phyloP scores from a whole-genome alignment of 2,797 vertebrate species.

The Lycodopsis pacificus region DNA sequence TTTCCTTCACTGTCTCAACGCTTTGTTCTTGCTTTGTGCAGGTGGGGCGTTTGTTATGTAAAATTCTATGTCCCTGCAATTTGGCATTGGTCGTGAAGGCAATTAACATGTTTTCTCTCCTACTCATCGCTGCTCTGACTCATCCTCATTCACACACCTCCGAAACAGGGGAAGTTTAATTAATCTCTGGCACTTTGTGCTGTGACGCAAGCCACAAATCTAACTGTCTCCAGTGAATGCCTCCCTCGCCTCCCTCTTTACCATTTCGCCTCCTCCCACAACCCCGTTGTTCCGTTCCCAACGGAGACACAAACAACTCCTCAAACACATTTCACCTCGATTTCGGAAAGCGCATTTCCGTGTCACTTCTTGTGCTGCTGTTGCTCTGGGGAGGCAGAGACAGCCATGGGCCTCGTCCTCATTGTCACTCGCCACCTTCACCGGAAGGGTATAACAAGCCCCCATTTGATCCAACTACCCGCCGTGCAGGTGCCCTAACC shows the following conservation, averaged over 20 bases:
- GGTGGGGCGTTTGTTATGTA: slow-evolving; percentile 39
- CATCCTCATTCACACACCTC: slow-evolving; percentile 60
- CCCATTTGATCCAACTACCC: slow-evolving; percentile 16
- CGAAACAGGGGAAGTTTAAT: slow-evolving; percentile 73
- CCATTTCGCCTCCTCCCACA: slow-evolving; percentile 52
- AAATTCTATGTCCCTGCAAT: slow-evolving; percentile 54
- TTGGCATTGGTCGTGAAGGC: slow-evolving; percentile 59
- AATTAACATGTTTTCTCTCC: slow-evolving; percentile 73
- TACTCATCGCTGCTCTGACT: slow-evolving; percentile 64
- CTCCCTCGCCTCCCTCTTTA: slow-evolving; percentile 54
- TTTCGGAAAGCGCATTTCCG: slow-evolving; percentile 30
- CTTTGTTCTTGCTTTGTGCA: slow-evolving; percentile 30
- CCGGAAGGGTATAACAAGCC: slow-evolving; percentile 30
- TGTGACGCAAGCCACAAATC: slow-evolving; percentile 65
- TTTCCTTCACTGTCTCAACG: slow-evolving; percentile 10
- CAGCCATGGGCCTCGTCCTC: slow-evolving; percentile 1
- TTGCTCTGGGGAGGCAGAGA: slow-evolving; percentile 15
- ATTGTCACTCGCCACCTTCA: slow-evolving; percentile 31
- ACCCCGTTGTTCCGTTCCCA: slow-evolving; percentile 40
- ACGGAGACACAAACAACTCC: slow-evolving; percentile 54
- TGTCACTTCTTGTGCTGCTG: slow-evolving; percentile 25
- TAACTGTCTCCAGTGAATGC: slow-evolving; percentile 61
- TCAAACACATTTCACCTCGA: slow-evolving; percentile 35
- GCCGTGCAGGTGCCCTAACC: slow-evolving; percentile 23
- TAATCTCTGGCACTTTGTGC: slow-evolving; percentile 72